Conservation (phyloP, 2,113 vertebrate genomes). For the Pimephales promelas region DNA sequence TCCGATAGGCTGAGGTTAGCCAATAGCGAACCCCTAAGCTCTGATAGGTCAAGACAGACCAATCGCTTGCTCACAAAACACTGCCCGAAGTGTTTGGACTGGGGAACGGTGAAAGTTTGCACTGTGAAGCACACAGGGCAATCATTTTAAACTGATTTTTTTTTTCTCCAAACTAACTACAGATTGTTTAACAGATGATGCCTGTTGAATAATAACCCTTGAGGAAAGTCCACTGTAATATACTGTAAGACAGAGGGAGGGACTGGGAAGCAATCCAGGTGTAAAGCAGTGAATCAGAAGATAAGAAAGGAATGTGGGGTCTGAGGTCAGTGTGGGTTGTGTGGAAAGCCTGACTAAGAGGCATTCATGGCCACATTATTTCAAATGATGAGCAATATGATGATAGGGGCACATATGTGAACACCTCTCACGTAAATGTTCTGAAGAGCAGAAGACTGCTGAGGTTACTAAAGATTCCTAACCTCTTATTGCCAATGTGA, state of each 20-base stretch:
- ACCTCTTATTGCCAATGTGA: constrained; percentile 12
- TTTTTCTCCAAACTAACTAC: not conserved
- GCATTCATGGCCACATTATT: not conserved
- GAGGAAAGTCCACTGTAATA: constrained; percentile 12
- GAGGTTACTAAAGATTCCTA: constrained; percentile 4
- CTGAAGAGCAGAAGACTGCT: constrained; percentile 26
- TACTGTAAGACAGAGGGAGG: not conserved
- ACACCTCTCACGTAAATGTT: constrained; percentile 19
- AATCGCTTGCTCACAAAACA: too few relatives aligned
- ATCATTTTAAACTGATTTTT: too few relatives aligned
- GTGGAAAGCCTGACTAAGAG: constrained; percentile 14
- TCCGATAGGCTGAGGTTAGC: too few relatives aligned
- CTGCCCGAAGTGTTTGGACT: too few relatives aligned
- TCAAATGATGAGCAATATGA: constrained; percentile 5
- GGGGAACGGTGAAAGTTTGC: too few relatives aligned
- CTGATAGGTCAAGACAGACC: too few relatives aligned
- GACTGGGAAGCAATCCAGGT: not conserved
- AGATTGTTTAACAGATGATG: constrained; percentile 24
- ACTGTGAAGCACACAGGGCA: too few relatives aligned
- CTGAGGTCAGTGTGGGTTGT: not conserved
- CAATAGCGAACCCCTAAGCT: too few relatives aligned
- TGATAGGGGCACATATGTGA: not conserved
- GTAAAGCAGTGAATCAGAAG: not conserved
- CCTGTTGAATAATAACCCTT: constrained; percentile 42
- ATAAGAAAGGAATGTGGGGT: constrained; percentile 6